Conservation (phyloP, 2,797 vertebrate species). For the Scolopax rusticola region DNA sequence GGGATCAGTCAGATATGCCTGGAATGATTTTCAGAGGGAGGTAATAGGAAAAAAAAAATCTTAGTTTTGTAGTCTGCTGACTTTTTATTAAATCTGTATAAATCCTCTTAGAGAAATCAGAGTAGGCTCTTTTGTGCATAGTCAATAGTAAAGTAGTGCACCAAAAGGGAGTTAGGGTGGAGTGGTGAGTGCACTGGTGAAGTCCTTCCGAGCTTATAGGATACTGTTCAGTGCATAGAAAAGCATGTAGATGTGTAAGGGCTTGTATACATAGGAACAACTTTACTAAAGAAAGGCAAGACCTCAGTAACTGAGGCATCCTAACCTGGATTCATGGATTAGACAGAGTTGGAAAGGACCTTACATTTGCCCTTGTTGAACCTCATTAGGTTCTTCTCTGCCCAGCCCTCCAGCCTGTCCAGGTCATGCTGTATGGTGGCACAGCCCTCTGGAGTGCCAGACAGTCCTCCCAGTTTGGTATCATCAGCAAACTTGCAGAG, state of each 20-base stretch:
- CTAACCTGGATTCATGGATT: too few relatives aligned
- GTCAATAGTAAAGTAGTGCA: neutral
- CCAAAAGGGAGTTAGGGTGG: neutral
- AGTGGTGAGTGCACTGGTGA: neutral
- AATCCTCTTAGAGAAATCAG: neutral
- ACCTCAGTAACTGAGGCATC: neutral
- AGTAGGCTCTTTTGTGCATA: neutral
- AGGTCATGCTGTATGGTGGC: too few relatives aligned
- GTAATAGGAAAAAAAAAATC: neutral
- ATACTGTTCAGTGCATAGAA: neutral
- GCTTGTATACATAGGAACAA: neutral
- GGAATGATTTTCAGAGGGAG: neutral
- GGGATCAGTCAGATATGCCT: neutral
- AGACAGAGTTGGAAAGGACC: too few relatives aligned
- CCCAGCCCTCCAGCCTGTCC: too few relatives aligned
- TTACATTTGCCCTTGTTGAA: too few relatives aligned
- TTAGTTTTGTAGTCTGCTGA: neutral
- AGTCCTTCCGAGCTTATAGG: neutral
- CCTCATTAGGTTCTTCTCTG: too few relatives aligned
- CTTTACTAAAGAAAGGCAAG: neutral
- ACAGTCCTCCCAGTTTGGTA: too few relatives aligned
- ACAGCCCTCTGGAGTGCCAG: too few relatives aligned
- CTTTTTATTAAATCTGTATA: neutral
- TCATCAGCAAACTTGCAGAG: too few relatives aligned
- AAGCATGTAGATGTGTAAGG: fast-evolving